A percentile compares a stretch with the other conserved stretches of the same genome.
Conservation (phyloP, 2,113 vertebrate genomes). For the Hiodon tergisus region DNA sequence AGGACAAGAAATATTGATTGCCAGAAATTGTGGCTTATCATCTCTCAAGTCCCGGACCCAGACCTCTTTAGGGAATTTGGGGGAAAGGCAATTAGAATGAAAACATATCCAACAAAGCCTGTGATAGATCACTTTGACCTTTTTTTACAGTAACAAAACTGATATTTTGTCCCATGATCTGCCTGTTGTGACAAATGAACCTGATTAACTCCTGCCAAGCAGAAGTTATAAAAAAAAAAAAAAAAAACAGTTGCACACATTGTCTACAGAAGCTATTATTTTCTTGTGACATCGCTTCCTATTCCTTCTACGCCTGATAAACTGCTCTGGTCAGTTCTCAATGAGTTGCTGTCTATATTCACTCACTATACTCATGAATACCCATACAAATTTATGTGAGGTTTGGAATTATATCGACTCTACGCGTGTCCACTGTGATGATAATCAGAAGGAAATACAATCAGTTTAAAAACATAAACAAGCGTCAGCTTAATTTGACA, state of each 20-base stretch:
- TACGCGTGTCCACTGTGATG: too few species aligned
- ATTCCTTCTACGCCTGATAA: background rate
- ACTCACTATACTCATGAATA: too few species aligned
- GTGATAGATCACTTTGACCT: background rate
- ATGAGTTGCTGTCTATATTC: too few species aligned
- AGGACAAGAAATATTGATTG: constrained; percentile 56
- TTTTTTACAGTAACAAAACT: constrained; percentile 4
- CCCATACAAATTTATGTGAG: too few species aligned
- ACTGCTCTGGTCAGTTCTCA: background rate
- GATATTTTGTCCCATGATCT: background rate
- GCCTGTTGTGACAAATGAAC: background rate
- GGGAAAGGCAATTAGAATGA: constrained; percentile 57
- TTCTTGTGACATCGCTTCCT: background rate
- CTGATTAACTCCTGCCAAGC: constrained; percentile 1
- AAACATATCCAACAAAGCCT: constrained; percentile 19
- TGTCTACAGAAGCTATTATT: constrained; percentile 1
- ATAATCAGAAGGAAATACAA: too few species aligned
- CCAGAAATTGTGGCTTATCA: constrained; percentile 51
- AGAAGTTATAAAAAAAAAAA: too few species aligned
- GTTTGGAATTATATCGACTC: too few species aligned
- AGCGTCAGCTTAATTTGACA: too few species aligned
- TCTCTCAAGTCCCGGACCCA: constrained; percentile 22
- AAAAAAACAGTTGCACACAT: background rate
- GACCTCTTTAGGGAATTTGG: constrained; percentile 43
- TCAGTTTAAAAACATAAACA: too few species aligned